phyloP scores from a whole-genome alignment of 2,888 invertebrate genomes.

The Drosophila lacicola region DNA sequence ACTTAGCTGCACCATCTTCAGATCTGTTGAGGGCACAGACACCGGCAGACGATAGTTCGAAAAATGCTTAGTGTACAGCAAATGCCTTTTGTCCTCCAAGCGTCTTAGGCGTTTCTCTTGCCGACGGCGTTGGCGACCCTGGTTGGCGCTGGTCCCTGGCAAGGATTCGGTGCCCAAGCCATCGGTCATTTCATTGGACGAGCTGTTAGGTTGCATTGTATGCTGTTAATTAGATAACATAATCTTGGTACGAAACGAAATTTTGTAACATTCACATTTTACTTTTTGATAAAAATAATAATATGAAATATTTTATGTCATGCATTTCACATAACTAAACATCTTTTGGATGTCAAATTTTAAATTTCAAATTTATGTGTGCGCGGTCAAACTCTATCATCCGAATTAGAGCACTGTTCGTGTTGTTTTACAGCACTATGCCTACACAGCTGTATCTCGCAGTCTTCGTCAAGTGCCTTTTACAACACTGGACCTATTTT shows the following conservation, averaged over 20 bases:
- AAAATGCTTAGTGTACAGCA: constrained; percentile 20
- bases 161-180: background rate
- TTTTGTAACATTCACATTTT: background rate
- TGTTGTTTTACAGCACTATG: constrained; percentile 1
- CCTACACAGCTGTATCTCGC: background rate
- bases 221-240: constrained; percentile 10
- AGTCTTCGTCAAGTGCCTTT: background rate
- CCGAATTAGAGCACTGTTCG: background rate
- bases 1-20: constrained; percentile 27
- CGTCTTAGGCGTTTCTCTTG: constrained; percentile 32
- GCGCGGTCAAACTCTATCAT: background rate
- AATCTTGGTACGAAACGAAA: constrained; percentile 17
- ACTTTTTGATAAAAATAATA: background rate
- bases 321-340: background rate
- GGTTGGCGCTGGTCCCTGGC: background rate
- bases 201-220: constrained; percentile 32
- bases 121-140: constrained; percentile 14
- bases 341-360: too few species aligned
- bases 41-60: constrained; percentile 48
- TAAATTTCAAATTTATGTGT: background rate
- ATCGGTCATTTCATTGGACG: background rate
- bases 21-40: constrained; percentile 33
- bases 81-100: background rate
- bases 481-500: background rate
- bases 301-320: background rate